phyloP scores from a whole-genome alignment of 1,140 invertebrate genomes.

The Achatina immaculata region DNA sequence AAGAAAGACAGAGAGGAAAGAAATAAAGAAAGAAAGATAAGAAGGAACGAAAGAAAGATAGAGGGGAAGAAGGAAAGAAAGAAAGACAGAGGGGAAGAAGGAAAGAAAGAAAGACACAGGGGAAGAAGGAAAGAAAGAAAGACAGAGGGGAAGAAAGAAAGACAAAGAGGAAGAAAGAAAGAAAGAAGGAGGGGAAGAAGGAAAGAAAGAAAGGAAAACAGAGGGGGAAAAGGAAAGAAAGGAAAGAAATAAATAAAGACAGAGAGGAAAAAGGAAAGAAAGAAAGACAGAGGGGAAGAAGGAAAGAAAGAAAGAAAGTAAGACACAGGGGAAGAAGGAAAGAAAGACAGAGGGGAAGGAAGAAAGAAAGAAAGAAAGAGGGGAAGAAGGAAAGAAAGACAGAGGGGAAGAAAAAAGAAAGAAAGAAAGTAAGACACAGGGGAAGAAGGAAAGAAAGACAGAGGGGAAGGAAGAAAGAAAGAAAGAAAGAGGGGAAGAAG shows the following conservation, averaged over 20 bases:
- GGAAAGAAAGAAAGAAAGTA: constrained; percentile 21
- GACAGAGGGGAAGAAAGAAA: not conserved
- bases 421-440: not conserved
- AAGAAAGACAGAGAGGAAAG: not conserved
- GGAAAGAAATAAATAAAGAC: not conserved
- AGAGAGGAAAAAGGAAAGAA: not conserved
- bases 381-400: not conserved
- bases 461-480: not conserved
- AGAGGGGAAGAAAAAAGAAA: not conserved
- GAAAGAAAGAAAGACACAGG: not conserved
- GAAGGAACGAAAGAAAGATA: not conserved
- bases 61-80: not conserved
- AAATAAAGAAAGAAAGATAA: not conserved
- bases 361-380: not conserved
- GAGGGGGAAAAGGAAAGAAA: not conserved
- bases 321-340: not conserved
- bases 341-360: not conserved
- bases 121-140: not conserved
- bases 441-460: not conserved
- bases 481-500: constrained; percentile 16
- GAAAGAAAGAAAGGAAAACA: not conserved
- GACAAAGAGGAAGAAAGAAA: too few relatives aligned
- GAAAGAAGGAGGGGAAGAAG: not conserved
- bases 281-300: not conserved
- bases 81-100: not conserved